Conservation (phyloP, 1,140 invertebrate genomes). For the Propsilocerus akamusi region DNA sequence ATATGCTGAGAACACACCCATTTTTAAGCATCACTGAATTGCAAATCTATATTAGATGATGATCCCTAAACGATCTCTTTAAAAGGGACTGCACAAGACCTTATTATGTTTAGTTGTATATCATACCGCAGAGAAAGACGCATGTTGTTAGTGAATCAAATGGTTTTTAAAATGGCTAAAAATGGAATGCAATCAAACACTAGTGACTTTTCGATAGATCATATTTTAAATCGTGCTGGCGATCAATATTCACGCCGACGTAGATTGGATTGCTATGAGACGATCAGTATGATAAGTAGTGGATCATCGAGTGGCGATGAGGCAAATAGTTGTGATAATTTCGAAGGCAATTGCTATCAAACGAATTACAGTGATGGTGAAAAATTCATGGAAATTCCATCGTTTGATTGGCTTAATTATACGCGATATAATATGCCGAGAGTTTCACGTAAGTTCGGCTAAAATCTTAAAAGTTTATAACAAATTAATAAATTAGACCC, state of each 20-base stretch:
- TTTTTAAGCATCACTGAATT: constrained; percentile 17
- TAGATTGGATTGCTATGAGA: constrained; percentile 9
- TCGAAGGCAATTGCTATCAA: background rate
- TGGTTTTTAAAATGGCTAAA: background rate
- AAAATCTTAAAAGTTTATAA: background rate
- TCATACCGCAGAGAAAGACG: constrained; percentile 9
- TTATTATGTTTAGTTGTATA: constrained; percentile 14
- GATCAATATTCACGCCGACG: constrained; percentile 18
- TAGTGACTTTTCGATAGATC: constrained; percentile 30
- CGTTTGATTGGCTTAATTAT: constrained; percentile 45
- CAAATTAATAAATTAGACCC: background rate
- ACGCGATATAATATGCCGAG: constrained; percentile 55
- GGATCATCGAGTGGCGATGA: constrained; percentile 1
- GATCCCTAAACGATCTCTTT: constrained; percentile 2
- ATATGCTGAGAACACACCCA: constrained; percentile 15
- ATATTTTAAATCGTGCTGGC: constrained; percentile 29
- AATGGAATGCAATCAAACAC: constrained; percentile 8
- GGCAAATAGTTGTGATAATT: background rate
- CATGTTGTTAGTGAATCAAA: constrained; percentile 7
- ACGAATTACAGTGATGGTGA: background rate
- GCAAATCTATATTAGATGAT: constrained; percentile 9
- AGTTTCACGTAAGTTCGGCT: constrained; percentile 39
- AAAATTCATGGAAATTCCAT: constrained; percentile 7
- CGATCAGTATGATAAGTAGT: too few relatives aligned
- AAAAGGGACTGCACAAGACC: constrained; percentile 14